Conservation (phyloP, 2,113 vertebrate species). For the Syngnathus scovelli region DNA sequence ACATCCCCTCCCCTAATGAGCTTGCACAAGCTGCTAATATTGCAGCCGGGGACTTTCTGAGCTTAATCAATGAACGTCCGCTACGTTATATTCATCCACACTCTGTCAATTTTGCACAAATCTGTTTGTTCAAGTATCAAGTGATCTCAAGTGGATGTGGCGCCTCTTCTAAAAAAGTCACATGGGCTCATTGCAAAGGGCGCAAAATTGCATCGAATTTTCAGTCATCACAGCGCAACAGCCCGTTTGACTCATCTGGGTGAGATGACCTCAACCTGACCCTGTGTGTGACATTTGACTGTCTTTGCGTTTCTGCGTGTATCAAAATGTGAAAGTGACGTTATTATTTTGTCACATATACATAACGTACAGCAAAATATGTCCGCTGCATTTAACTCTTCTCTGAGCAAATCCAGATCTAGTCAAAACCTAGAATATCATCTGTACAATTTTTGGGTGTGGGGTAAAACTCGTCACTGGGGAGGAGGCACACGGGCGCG, state of each 20-base stretch:
- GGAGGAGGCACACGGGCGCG: neutral
- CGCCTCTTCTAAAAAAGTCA: slow-evolving; percentile 15
- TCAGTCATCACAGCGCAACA: slow-evolving; percentile 7
- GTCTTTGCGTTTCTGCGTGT: neutral
- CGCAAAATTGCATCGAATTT: neutral
- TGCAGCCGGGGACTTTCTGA: slow-evolving; percentile 45
- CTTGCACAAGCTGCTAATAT: slow-evolving; percentile 52
- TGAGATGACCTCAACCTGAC: slow-evolving; percentile 31
- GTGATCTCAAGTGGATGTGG: slow-evolving; percentile 10
- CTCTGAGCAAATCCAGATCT: neutral
- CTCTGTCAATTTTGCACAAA: slow-evolving; percentile 9
- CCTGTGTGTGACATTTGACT: slow-evolving; percentile 18
- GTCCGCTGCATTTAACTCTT: neutral
- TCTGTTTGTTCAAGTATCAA: slow-evolving; percentile 1
- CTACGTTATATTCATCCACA: slow-evolving; percentile 33
- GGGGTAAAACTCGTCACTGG: neutral
- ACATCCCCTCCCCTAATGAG: slow-evolving; percentile 57
- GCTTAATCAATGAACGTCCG: slow-evolving; percentile 56
- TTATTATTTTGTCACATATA: neutral
- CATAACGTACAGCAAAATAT: neutral
- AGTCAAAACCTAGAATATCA: neutral
- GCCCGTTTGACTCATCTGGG: slow-evolving; percentile 23
- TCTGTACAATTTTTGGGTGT: neutral
- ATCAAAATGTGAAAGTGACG: neutral
- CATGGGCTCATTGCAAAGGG: neutral